Evolutionary conservation across 2,888 invertebrate genomes (phyloP).

Genomic region (Pyrrhia umbra): DNA sequence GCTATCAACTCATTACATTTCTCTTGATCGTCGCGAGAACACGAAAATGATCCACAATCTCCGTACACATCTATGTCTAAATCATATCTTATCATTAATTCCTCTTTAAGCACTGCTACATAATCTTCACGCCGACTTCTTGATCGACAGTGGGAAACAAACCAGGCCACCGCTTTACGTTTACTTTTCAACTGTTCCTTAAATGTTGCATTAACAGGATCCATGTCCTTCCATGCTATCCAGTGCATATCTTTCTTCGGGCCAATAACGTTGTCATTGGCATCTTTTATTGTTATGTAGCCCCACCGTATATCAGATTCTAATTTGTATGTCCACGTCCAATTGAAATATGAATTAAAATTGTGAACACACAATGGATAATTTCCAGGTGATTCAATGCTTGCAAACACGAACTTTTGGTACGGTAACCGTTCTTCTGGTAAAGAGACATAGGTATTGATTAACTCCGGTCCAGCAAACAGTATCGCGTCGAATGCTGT

Average conservation of each 20-base stretch:
- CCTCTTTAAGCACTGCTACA: slow-evolving; percentile 40
- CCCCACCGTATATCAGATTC: slow-evolving; percentile 80
- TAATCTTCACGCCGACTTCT: slow-evolving; percentile 57
- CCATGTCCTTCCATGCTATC: slow-evolving; percentile 71
- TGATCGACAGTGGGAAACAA: slow-evolving; percentile 65
- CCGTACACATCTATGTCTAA: slow-evolving; percentile 63
- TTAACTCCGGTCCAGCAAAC: slow-evolving; percentile 75
- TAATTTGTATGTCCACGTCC: slow-evolving; percentile 83
- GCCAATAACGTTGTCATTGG: slow-evolving; percentile 70
- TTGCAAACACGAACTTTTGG: slow-evolving; percentile 80
- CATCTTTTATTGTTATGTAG: slow-evolving; percentile 76
- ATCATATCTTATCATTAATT: slow-evolving; percentile 49
- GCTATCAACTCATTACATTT: slow-evolving; percentile 68
- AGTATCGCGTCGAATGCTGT: slow-evolving; percentile 77
- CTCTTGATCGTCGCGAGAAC: slow-evolving; percentile 55
- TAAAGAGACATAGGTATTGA: slow-evolving; percentile 14
- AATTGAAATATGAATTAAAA: slow-evolving; percentile 78
- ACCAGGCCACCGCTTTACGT: slow-evolving; percentile 70
- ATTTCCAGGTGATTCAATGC: slow-evolving; percentile 76
- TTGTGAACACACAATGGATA: slow-evolving; percentile 73
- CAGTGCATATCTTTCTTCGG: slow-evolving; percentile 77
- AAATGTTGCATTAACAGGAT: slow-evolving; percentile 66
- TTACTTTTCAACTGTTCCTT: slow-evolving; percentile 64
- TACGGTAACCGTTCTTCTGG: slow-evolving; percentile 69
- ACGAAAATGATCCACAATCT: slow-evolving; percentile 55